Conservation (phyloP, 1,140 invertebrate species). For the Gonioctena quinquepunctata region DNA sequence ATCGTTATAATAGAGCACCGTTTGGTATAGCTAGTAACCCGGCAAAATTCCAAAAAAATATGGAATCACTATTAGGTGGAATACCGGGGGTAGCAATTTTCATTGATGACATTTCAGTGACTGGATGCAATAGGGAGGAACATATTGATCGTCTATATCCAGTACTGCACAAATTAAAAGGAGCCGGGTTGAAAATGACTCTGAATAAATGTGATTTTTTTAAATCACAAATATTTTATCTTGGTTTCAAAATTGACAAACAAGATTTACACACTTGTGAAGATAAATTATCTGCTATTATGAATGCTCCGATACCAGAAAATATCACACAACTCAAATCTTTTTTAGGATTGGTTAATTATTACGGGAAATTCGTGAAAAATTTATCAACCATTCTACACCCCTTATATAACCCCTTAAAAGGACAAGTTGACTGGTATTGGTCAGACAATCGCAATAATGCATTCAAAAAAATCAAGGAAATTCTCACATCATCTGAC, state of each 20-base stretch:
- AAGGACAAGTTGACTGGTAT: constrained; percentile 50
- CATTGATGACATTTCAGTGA: not conserved
- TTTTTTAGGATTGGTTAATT: constrained; percentile 54
- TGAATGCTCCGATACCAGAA: not conserved
- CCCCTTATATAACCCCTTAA: constrained; percentile 38
- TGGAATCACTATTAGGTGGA: not conserved
- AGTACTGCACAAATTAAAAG: not conserved
- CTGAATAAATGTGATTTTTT: constrained; percentile 31
- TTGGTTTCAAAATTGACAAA: constrained; percentile 38
- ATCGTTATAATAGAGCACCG: not conserved
- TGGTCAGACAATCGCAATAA: constrained; percentile 46
- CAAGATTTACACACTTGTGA: constrained; percentile 43
- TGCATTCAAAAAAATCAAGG: constrained; percentile 1
- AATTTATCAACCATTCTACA: constrained; percentile 23
- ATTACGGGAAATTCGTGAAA: constrained; percentile 48
- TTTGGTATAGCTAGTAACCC: not conserved
- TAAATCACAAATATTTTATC: constrained; percentile 21
- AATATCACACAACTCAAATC: constrained; percentile 37
- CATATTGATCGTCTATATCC: not conserved
- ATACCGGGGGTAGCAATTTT: not conserved
- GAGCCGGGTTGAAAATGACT: not conserved
- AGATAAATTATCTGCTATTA: constrained; percentile 20
- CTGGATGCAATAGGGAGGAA: not conserved
- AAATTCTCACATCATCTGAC: too few species aligned
- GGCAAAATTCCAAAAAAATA: not conserved